A percentile compares a stretch with the other conserved stretches of the same genome.
phyloP scores from a whole-genome alignment of 2,797 vertebrate species.

The Oreochromis mossambicus region DNA sequence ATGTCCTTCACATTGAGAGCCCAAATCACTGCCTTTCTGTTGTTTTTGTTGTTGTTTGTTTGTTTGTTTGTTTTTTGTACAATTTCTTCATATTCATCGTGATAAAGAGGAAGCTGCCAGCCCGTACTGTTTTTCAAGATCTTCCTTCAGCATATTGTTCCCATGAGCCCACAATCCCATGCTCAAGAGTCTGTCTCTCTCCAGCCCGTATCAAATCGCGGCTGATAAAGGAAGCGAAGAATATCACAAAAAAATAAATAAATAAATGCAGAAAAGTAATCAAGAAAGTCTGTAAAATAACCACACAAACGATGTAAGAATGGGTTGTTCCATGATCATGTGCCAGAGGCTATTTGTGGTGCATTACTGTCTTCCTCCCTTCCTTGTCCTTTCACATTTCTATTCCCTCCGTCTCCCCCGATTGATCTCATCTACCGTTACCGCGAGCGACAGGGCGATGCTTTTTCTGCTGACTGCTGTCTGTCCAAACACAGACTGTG shows the following conservation, averaged over 20 bases:
- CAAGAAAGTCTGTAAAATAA: neutral
- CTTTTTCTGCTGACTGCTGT: slow-evolving; percentile 50
- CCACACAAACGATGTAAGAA: neutral
- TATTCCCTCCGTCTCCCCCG: neutral
- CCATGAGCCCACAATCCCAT: neutral
- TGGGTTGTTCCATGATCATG: neutral
- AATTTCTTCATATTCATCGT: neutral
- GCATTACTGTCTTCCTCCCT: neutral
- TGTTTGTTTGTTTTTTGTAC: neutral
- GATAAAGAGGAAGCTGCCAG: slow-evolving; percentile 15
- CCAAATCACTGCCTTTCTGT: slow-evolving; percentile 16
- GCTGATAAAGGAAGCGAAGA: neutral
- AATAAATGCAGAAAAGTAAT: neutral
- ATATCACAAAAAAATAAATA: neutral
- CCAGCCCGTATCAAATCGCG: neutral
- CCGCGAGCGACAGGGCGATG: slow-evolving; percentile 4
- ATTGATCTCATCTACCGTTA: slow-evolving; percentile 33
- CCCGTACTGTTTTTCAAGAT: neutral
- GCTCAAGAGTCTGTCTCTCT: neutral
- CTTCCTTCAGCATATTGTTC: slow-evolving; percentile 3
- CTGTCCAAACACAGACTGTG: slow-evolving; percentile 13
- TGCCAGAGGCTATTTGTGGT: slow-evolving; percentile 26
- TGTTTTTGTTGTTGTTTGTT: slow-evolving; percentile 9
- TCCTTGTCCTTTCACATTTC: slow-evolving; percentile 23
- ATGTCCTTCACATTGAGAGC: slow-evolving; percentile 29